These are phyloP conservation scores for Penaeus monodon DNA, from an alignment of 2,888 invertebrate species.

Conservation along the genomic window DNA sequence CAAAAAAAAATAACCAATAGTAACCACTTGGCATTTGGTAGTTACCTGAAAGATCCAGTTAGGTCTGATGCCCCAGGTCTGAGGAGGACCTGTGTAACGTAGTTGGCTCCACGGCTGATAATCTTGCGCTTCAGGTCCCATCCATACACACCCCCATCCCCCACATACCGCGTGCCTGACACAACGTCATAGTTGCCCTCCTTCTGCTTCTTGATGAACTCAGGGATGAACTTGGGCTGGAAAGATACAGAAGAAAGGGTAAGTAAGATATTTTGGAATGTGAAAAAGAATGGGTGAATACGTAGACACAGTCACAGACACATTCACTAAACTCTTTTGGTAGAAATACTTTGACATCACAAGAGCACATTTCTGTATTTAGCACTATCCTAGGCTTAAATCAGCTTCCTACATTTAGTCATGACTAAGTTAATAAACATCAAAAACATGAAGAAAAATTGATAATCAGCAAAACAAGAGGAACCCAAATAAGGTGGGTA, in stretches of 20 bases:
- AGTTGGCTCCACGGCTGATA: conserved; percentile 92
- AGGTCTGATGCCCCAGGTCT: conserved; percentile 95
- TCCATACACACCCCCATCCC: conserved; percentile 92
- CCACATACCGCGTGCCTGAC: conserved; percentile 90
- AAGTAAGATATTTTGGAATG: too few relatives aligned
- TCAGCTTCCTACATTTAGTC: too few relatives aligned
- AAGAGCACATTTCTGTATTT: too few relatives aligned
- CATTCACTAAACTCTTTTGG: too few relatives aligned
- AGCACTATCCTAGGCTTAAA: too few relatives aligned
- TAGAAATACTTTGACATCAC: too few relatives aligned
- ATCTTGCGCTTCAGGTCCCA: conserved; percentile 97
- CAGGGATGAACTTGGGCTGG: conserved; percentile 93
- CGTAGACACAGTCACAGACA: too few relatives aligned
- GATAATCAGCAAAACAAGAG: too few relatives aligned
- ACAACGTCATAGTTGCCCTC: conserved; percentile 86
- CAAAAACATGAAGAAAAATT: too few relatives aligned
- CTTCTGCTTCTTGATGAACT: conserved; percentile 87
- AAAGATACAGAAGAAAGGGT: conserved; percentile 67
- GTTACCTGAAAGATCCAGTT: conserved; percentile 92
- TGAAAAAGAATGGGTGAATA: too few relatives aligned
- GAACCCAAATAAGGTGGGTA: too few relatives aligned
- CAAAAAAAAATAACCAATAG: background rate
- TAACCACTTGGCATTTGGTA: conserved; percentile 5
- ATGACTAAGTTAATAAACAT: too few relatives aligned
- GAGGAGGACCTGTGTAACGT: conserved; percentile 88